A percentile compares a stretch with the other conserved stretches of the same genome.
phyloP scores from a whole-genome alignment of 2,113 vertebrate genomes.

The Cynocephalus volans region DNA sequence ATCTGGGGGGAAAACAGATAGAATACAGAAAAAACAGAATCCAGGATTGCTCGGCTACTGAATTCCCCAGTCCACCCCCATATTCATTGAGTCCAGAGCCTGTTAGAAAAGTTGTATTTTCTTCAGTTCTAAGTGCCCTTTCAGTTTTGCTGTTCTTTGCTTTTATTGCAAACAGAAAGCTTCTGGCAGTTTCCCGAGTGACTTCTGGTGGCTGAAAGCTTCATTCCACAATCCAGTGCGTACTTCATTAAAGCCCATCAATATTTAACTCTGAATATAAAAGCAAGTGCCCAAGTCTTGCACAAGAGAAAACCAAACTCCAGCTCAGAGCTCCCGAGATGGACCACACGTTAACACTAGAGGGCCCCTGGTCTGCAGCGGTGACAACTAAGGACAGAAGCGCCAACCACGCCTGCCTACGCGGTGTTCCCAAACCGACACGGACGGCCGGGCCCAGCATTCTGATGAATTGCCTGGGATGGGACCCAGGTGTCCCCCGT shows the following conservation, averaged over 20 bases:
- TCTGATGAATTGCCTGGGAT: too few relatives aligned
- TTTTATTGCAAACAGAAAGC: neutral
- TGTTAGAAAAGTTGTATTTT: neutral
- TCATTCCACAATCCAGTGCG: neutral
- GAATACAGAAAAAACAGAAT: neutral
- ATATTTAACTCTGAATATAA: neutral
- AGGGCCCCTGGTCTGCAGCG: neutral
- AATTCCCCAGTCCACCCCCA: neutral
- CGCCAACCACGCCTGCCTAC: neutral
- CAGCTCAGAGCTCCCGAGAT: neutral
- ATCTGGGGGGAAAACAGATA: neutral
- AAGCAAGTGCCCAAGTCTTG: neutral
- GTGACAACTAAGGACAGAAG: neutral
- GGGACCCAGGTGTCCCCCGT: neutral
- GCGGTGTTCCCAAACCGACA: neutral
- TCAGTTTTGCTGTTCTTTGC: neutral
- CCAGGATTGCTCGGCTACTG: too few relatives aligned
- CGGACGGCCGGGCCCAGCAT: neutral
- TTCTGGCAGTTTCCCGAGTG: neutral
- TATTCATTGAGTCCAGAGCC: neutral
- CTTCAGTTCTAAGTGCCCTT: neutral
- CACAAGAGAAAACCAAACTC: neutral
- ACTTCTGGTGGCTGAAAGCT: neutral
- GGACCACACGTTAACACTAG: fast-evolving
- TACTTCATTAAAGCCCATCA: neutral